Percentiles rank a stretch among this genome's conserved stretches.
phyloP scores from a whole-genome alignment of 2,888 invertebrate genomes.

The Carpatolechia fugitivella region DNA sequence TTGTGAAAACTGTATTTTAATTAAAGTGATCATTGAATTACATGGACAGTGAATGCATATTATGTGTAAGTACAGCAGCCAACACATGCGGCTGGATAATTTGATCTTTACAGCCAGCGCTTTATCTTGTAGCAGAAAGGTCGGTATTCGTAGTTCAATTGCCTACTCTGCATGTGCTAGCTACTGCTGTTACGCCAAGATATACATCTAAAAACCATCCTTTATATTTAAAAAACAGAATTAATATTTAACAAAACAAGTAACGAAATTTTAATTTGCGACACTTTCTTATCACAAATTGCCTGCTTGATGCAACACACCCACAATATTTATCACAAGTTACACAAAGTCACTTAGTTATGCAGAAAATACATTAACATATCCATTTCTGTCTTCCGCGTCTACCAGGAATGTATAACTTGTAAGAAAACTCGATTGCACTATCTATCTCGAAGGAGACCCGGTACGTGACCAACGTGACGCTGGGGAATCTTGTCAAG shows the following conservation, averaged over 20 bases:
- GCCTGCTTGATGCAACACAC: neutral
- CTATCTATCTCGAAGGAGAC: conserved; percentile 12
- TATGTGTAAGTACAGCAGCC: neutral
- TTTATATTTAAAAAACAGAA: too few relatives aligned
- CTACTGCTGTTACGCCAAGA: too few relatives aligned
- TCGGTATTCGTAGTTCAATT: too few relatives aligned
- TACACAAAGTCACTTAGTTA: neutral
- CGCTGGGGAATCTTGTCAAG: neutral
- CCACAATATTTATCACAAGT: neutral
- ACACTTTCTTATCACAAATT: neutral
- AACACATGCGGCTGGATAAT: neutral
- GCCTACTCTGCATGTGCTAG: too few relatives aligned
- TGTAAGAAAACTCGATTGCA: conserved; percentile 7
- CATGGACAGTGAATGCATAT: neutral
- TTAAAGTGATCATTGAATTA: neutral
- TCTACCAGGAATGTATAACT: conserved; percentile 7
- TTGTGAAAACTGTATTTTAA: neutral
- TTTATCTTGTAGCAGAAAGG: too few relatives aligned
- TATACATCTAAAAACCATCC: too few relatives aligned
- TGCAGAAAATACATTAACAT: conserved; percentile 9
- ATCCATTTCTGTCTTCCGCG: conserved; percentile 10
- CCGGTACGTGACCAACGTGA: conserved; percentile 12
- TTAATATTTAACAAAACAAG: too few relatives aligned
- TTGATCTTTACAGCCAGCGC: too few relatives aligned
- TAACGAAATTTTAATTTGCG: too few relatives aligned